Percentiles rank a stretch among this genome's conserved stretches.
Evolutionary conservation across 2,888 invertebrate genomes (phyloP).

Genomic region (Drosophila falleni): DNA sequence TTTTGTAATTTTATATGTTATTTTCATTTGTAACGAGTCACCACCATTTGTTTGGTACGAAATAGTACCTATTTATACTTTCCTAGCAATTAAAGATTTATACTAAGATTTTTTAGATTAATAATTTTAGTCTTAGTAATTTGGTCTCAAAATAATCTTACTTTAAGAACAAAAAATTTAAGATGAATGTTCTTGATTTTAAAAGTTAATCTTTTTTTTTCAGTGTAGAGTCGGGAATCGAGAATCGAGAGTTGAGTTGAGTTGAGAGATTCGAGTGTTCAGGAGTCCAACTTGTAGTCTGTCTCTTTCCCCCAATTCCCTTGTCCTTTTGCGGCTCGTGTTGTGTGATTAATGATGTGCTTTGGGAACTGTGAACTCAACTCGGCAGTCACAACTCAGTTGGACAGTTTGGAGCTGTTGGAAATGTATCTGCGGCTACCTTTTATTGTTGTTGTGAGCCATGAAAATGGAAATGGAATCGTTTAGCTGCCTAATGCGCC

Average conservation of each 20-base stretch:
- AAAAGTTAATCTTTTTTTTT: too few species aligned
- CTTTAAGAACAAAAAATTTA: too few species aligned
- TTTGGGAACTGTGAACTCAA: neutral
- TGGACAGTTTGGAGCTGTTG: slow-evolving; percentile 63
- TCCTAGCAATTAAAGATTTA: too few species aligned
- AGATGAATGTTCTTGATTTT: too few species aligned
- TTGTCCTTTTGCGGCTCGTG: slow-evolving; percentile 80
- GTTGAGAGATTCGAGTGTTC: slow-evolving; percentile 9
- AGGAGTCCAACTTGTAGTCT: slow-evolving; percentile 25
- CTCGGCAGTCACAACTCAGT: slow-evolving; percentile 45
- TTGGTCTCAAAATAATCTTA: too few species aligned
- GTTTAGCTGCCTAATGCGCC: slow-evolving; percentile 83
- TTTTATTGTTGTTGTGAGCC: slow-evolving; percentile 60
- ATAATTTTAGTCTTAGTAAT: too few species aligned
- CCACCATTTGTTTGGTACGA: too few species aligned
- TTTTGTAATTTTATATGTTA: too few species aligned
- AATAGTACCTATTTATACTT: too few species aligned
- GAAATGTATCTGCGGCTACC: slow-evolving; percentile 79
- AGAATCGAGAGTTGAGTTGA: neutral
- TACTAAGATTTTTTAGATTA: too few species aligned
- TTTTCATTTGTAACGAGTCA: too few species aligned
- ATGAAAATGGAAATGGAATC: slow-evolving; percentile 82
- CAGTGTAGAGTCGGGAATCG: neutral
- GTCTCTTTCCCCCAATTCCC: slow-evolving; percentile 21
- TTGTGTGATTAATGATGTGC: slow-evolving; percentile 84